Evolutionary conservation across 64 coral and sea anemone genomes (phyloP).

Genomic region (Actinia tenebrosa): DNA sequence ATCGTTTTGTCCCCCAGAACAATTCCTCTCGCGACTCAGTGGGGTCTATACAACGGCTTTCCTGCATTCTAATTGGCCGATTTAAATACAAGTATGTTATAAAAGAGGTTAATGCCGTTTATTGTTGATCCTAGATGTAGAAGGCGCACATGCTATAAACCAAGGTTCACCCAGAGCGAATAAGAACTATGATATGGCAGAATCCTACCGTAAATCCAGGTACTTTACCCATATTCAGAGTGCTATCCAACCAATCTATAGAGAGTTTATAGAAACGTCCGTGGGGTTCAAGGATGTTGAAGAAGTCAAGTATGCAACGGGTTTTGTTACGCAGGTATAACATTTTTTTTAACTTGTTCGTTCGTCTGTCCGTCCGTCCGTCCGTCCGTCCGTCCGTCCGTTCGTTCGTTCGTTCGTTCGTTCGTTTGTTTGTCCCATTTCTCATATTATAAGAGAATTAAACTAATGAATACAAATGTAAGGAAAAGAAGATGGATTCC

Average conservation of each 20-base stretch:
- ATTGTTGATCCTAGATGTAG: not conserved
- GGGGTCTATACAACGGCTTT: too few relatives aligned
- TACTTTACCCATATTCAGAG: slow-evolving; percentile 15
- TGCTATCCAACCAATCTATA: slow-evolving; percentile 45
- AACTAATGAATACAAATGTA: too few relatives aligned
- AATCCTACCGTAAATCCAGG: slow-evolving; percentile 30
- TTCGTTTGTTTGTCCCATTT: too few relatives aligned
- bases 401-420: not conserved
- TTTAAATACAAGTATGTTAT: too few relatives aligned
- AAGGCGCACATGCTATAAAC: not conserved
- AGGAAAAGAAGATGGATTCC: too few relatives aligned
- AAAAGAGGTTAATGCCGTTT: not conserved
- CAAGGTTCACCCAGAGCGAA: not conserved
- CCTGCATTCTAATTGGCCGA: too few relatives aligned
- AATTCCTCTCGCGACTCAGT: too few relatives aligned
- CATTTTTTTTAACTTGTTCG: not conserved
- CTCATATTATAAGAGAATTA: too few relatives aligned
- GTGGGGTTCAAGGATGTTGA: slow-evolving; percentile 12
- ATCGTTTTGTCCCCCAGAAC: too few relatives aligned
- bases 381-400: not conserved
- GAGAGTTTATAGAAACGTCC: slow-evolving; percentile 14
- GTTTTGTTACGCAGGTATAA: slow-evolving; percentile 67
- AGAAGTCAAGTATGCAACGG: slow-evolving; percentile 46
- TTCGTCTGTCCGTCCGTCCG: not conserved
- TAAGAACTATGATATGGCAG: slow-evolving; percentile 24